Evolutionary conservation across 1,140 invertebrate genomes (phyloP).

Genomic region (Hylyphantes graminicola): DNA sequence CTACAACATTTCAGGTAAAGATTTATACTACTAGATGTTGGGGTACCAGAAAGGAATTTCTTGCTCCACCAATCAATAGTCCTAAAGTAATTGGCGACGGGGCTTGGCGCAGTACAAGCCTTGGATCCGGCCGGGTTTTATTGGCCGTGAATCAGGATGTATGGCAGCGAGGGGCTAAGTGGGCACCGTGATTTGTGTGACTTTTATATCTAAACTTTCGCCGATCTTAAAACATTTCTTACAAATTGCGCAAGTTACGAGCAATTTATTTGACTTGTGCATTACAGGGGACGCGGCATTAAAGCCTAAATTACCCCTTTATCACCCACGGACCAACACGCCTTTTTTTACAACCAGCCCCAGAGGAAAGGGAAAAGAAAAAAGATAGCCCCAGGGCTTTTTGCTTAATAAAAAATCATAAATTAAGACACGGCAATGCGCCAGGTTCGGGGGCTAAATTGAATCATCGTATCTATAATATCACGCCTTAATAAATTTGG

Average conservation of each 20-base stretch:
- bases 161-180: conserved; percentile 59
- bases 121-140: conserved; percentile 50
- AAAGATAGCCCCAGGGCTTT: conserved; percentile 42
- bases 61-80: too few species aligned
- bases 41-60: too few species aligned
- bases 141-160: conserved; percentile 60
- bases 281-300: conserved; percentile 58
- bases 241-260: conserved; percentile 61
- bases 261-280: conserved; percentile 61
- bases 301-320: conserved; percentile 60
- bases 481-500: conserved; percentile 46
- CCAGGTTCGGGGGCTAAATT: conserved; percentile 40
- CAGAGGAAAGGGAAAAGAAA: conserved; percentile 13
- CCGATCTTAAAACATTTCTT: conserved; percentile 62
- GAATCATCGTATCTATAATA: conserved; percentile 52
- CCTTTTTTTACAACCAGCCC: conserved; percentile 48
- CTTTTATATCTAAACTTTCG: conserved; percentile 61
- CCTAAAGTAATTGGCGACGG: conserved; percentile 14
- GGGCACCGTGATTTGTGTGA: conserved; percentile 60
- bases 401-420: conserved; percentile 59
- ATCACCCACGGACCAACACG: conserved; percentile 27
- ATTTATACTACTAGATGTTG: too few species aligned
- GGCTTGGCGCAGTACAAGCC: conserved; percentile 37
- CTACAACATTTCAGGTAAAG: too few species aligned
- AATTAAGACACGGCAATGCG: conserved; percentile 45